These are phyloP conservation scores for Lottia gigantea DNA, from an alignment of 2,888 invertebrate genomes.

Conservation along the genomic window DNA sequence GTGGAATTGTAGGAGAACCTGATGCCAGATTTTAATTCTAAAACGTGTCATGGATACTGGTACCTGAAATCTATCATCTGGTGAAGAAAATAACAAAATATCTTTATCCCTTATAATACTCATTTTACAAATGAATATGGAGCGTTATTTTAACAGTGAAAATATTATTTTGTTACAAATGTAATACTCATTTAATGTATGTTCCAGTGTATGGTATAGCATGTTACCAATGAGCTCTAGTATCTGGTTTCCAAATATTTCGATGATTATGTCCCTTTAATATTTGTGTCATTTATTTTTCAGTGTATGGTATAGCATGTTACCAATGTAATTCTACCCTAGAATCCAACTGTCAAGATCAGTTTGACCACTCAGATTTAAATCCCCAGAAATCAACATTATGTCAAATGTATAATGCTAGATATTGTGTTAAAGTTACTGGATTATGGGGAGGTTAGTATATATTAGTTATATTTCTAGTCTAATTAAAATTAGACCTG, in stretches of 20 bases:
- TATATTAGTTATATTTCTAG: background rate
- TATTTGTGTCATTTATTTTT: conserved; percentile 20
- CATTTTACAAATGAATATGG: too few species aligned
- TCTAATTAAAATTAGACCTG: too few species aligned
- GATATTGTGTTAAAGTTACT: conserved; percentile 87
- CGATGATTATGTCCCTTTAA: too few species aligned
- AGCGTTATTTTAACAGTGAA: too few species aligned
- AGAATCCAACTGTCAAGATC: conserved; percentile 69
- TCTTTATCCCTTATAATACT: too few species aligned
- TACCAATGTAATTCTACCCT: conserved; percentile 89
- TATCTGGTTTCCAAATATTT: too few species aligned
- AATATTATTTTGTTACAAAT: too few species aligned
- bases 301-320: conserved; percentile 76
- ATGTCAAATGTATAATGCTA: conserved; percentile 81
- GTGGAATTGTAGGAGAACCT: too few species aligned
- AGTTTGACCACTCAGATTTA: conserved; percentile 75
- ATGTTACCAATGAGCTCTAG: conserved; percentile 92
- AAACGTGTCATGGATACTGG: too few species aligned
- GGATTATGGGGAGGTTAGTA: conserved; percentile 76
- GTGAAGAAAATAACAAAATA: too few species aligned
- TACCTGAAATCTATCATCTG: too few species aligned
- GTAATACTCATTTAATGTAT: background rate
- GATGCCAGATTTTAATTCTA: too few species aligned
- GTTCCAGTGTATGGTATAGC: conserved; percentile 72
- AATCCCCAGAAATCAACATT: conserved; percentile 73